Base-by-base conservation (phyloP, 2,113 vertebrate species). In the Onychostoma macrolepis region DNA sequence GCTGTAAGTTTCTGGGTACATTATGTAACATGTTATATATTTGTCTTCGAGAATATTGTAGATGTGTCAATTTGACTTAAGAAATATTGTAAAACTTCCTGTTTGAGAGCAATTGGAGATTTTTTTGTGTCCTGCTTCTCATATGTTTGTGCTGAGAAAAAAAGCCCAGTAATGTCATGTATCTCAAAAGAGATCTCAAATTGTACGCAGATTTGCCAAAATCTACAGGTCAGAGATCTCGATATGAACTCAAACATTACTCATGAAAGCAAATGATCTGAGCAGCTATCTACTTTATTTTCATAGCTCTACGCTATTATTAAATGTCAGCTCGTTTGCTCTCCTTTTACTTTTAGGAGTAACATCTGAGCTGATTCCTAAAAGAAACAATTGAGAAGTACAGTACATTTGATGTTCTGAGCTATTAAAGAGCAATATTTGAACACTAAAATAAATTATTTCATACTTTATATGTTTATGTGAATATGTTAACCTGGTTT, bases 21-120 rank as follows among this genome's bases (percentile, higher is more conserved):
- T 83, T 36, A 53, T 56, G 50, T 83, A 45, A 45, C 13, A 36
- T 50, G 36, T n/a, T 45, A 26, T 75, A 45, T 75, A 63, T 81
- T 61, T 58, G 50, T 33, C 30, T 36, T 33, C 6, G 41, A 21
- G 10, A 24, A 69, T 67, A 65, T 33, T 12, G 72, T 36, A 50
- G 33, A 26, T 76, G 74, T 61, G 78, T 80, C 33, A 3, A 38
- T 69, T 15, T 71, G 10, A 61, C 10, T 50, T 10, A 78, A 53
- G 76, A 81, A 41, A 65, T 4, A n/a, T 26, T 5, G 13, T 24
- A 72, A 72, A 24, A 41, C 9, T 5, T 72, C 69, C 38, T 12
- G 36, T 41, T n/a, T 36, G 8, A 36, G 3, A 71, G 7, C 67
- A 36, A 10, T 17, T 9, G 30, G 17, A 8, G 3, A 36, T 71